Base-by-base conservation (phyloP, 2,888 invertebrate species). In the Protonemura montana region DNA sequence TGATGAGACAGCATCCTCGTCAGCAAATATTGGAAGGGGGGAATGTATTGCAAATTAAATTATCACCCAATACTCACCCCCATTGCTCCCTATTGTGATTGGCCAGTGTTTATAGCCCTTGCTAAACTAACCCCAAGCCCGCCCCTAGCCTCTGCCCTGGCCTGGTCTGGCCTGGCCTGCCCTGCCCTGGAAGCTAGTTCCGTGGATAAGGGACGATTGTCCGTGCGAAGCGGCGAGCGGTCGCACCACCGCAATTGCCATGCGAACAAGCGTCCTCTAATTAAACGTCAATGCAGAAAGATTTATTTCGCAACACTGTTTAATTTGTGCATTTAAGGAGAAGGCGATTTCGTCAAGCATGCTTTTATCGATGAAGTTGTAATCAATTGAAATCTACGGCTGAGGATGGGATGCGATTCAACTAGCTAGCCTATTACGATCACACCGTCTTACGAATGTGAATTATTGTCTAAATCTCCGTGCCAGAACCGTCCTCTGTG, bases 11-110 rank as follows among this genome's bases (percentile, higher is more conserved):
- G 59, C 59, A 59, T 59, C 59, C 82, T 83, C 82, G 82, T 83
- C 82, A 78, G 78, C 28, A 83, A 83, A 30, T 83, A 78, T 78
- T 13, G 41, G 35, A 41, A 5, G 42, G 35, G 30, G 82, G 82
- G 82, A 83, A 83, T 35, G 82, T 83, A 83, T 83, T 41, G 82
- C 82, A 83, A 83, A 83, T 83, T 83, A 83, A 83, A 83, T 83
- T 83, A 83, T 83, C 82, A 42, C 82, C 82, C 41, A 83, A 83
- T 21, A 83, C 82, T 41, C 82, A 83, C 82, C 29, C 82, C 82
- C 82, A 21, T 83, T 10, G 28, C 28, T 81, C 81, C n/a, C 29
- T 41, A 83, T 83, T 83, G 35, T 41, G 82, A 83, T 41, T 83
- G 82, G 82, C 42, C 35, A 41, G 82, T 83, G 82, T 83, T 83